Base-by-base conservation (phyloP, 2,797 vertebrate species). In the Cygnus olor region DNA sequence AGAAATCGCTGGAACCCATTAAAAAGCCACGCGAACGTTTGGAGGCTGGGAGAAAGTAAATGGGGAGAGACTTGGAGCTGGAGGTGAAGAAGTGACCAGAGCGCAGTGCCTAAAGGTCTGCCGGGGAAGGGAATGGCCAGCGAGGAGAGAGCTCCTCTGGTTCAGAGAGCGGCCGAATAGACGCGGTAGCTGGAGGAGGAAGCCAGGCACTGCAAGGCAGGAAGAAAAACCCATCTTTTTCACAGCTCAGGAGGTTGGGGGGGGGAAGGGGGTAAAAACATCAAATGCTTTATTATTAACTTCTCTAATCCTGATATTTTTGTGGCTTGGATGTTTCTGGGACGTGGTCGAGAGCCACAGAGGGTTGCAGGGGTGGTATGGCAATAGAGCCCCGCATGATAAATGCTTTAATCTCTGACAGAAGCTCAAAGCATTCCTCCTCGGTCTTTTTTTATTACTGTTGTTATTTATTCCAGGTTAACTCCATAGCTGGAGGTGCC, bases 11-110 rank as follows among this genome's bases (percentile, higher is more conserved):
- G 34, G 30, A 56, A 51, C 44, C 28, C 65, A 8, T 74, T 77
- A 61, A 84, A 95, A 77, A 63, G 27, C 28, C 13, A 1, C n/a
- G 16, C 69, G 83, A 89, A 47, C 54, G 40, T 42, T 74, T 71
- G 83, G 73, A 79, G 78, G n/a, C 70, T 90, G 69, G 49, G 73
- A 90, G 72, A 84, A 84, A 91, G 86, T 51, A 34, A 72, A 56
- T 85, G 40, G 7, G 58, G 80, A 80, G 65, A 30, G 54, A 61
- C 83, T 47, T 71, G 54, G 69, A 69, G 58, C 53, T 45, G 25
- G 42, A 51, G 53, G 36, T 86, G 83, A 65, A 66, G 85, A 66
- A 47, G 38, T 80, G 54, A 76, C 27, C 77, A 19, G 80, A 71
- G 90, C 34, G 63, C 28, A 21, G 38, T 40, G 25, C 5, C 11